Evolutionary conservation across 1,140 invertebrate species (phyloP), one percentile per base, ranked within the genome.

Genomic region (Drosophila pandora): DNA sequence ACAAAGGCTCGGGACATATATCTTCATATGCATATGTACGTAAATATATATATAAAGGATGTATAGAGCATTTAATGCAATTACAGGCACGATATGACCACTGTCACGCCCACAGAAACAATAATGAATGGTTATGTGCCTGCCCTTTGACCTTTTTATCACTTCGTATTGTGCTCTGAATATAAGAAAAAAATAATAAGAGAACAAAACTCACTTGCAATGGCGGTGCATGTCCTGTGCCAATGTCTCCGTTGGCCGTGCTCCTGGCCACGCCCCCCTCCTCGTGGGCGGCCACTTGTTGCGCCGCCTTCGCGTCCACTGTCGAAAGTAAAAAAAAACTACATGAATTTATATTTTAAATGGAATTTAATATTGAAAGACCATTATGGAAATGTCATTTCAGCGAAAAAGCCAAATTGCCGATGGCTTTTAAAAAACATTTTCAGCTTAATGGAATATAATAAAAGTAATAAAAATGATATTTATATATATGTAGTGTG

Each of bases 241-340:
- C 74, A 75, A 94, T 92, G 56, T 95, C 94, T 41, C 94, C 95
- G 91, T 95, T 95, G 74, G 94, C 93, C 22, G 94, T 32, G 54
- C 75, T 70, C 48, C 48, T 59, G 53, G 64, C 22, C 21, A 34
- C 48, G 32, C 39, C 65, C 9, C 39, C 65, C 12, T 90, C 85
- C 30, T 90, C 90, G 10, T 91, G 87, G 32, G 76, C 63, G 10
- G 62, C 79, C 65, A 83, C 85, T 82, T 82, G 75, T 81, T 79
- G 83, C 60, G 78, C 69, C 13, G 74, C 69, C n/a, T 77, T 68
- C 12, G 90, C 87, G 73, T 91, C 90, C 39, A 91, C 90, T 91
- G 78, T 6, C 49, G 69, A 68, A 73, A 45, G 25, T 6, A 43
- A 22, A 30, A 28, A 4, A 48, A 39, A 39, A 48, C 0, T 0